Conservation (phyloP, 2,888 invertebrate genomes). For the Patella depressa region DNA sequence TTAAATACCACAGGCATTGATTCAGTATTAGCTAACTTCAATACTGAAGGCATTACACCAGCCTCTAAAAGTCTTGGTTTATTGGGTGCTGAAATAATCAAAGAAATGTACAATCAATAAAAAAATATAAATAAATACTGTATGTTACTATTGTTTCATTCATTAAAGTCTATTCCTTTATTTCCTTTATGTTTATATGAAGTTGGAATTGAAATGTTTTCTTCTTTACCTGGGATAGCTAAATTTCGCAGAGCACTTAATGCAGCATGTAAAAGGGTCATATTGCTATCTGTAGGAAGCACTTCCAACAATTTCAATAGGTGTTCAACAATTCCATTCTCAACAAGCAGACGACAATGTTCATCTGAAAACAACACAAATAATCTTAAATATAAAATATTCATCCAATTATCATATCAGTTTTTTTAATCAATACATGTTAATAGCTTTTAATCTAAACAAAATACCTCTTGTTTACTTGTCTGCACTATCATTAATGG, state of each 20-base stretch:
- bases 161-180: no score
- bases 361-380: conserved; percentile 74
- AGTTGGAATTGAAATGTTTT: not conserved
- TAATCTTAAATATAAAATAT: not conserved
- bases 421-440: not conserved
- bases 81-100: conserved; percentile 82
- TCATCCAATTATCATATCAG: not conserved
- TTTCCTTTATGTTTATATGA: not conserved
- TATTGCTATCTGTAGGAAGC: conserved; percentile 74
- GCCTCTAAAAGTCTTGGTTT: conserved; percentile 81
- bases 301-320: conserved; percentile 73
- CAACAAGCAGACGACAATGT: conserved; percentile 87
- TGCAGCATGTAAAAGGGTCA: conserved; percentile 81
- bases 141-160: no score
- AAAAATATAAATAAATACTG: not conserved
- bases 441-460: not conserved
- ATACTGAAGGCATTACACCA: conserved; percentile 81
- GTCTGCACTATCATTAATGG: no score
- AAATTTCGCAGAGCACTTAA: conserved; percentile 79
- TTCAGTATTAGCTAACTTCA: conserved; percentile 79
- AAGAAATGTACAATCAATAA: conserved; percentile 53
- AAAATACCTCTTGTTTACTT: no score
- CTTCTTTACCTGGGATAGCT: conserved; percentile 66
- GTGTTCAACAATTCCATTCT: conserved; percentile 82
- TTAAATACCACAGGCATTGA: conserved; percentile 87